A percentile compares a stretch with the other conserved stretches of the same genome.
These are phyloP conservation scores for Steinernema hermaphroditum DNA, from an alignment of 2,888 invertebrate species.

Conservation along the genomic window DNA sequence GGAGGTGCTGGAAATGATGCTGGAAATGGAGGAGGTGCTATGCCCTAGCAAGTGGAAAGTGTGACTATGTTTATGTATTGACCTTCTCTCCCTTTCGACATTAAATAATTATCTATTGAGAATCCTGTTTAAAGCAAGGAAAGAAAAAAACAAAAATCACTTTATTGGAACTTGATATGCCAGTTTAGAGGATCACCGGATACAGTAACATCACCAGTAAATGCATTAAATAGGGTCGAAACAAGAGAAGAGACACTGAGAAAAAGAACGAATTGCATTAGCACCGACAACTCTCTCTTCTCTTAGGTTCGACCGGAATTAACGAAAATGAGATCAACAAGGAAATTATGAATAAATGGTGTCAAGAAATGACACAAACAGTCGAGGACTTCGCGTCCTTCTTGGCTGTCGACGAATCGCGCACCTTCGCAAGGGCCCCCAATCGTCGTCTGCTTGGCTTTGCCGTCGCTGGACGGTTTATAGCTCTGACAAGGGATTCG, in stretches of 20 bases:
- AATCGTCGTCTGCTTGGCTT: not conserved
- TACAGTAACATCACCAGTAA: no score
- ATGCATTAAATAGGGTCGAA: no score
- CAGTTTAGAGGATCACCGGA: no score
- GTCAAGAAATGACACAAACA: constrained; percentile 22
- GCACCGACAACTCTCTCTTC: not conserved
- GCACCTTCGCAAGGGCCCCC: not conserved
- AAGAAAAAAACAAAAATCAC: no score
- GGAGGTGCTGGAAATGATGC: no score
- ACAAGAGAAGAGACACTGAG: constrained; percentile 6
- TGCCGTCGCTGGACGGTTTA: not conserved
- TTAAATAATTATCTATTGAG: no score
- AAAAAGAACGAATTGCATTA: not conserved
- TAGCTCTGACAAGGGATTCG: constrained; percentile 15
- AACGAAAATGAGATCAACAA: constrained; percentile 17
- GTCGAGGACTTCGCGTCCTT: not conserved
- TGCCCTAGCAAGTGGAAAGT: no score
- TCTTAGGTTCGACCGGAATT: constrained; percentile 4
- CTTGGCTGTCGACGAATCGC: not conserved
- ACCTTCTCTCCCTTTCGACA: no score
- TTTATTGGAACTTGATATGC: no score
- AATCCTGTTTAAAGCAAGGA: no score
- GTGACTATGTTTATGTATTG: no score
- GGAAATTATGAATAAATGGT: not conserved
- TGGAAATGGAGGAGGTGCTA: no score